A percentile compares a stretch with the other conserved stretches of the same genome.
Conservation (phyloP, 1,140 invertebrate species). For the Drosophila pseudoananassae region DNA sequence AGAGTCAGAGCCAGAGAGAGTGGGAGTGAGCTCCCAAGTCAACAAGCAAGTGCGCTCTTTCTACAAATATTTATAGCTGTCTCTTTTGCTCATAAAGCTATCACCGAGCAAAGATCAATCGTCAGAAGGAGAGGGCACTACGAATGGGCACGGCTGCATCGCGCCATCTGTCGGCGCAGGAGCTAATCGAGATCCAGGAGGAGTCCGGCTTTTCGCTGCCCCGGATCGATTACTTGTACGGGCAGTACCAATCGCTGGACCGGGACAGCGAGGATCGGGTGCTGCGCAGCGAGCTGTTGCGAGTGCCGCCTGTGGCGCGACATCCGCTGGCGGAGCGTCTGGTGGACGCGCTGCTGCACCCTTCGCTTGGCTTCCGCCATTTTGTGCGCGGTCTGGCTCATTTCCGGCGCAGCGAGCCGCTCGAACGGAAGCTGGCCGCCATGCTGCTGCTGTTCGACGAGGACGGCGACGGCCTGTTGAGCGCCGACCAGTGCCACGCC, state of each 20-base stretch:
- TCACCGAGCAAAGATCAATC: no score
- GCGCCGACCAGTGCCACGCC: slow-evolving; percentile 34
- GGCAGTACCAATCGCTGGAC: slow-evolving; percentile 35
- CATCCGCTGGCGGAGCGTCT: slow-evolving; percentile 45
- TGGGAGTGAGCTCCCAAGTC: no score
- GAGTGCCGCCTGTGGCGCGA: slow-evolving; percentile 26
- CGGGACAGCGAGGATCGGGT: slow-evolving; percentile 33
- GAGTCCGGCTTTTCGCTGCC: slow-evolving; percentile 42
- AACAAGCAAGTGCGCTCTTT: no score
- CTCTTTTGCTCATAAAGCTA: no score
- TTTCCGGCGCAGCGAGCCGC: slow-evolving; percentile 29
- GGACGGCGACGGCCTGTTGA: slow-evolving; percentile 46
- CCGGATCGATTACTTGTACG: slow-evolving; percentile 51
- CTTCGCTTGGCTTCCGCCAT: slow-evolving; percentile 41
- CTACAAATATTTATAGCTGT: no score
- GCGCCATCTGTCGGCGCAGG: slow-evolving; percentile 30
- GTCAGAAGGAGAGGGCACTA: background rate
- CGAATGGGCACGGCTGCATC: slow-evolving; percentile 39
- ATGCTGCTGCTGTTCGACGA: slow-evolving; percentile 38
- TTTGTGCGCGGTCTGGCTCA: slow-evolving; percentile 29
- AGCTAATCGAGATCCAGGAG: slow-evolving; percentile 27
- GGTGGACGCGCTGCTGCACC: slow-evolving; percentile 40
- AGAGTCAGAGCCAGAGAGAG: background rate
- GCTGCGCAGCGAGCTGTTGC: slow-evolving; percentile 39
- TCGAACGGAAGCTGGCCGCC: slow-evolving; percentile 29